Conservation (phyloP, 1,140 invertebrate species). For the Xylocopa sonorina region DNA sequence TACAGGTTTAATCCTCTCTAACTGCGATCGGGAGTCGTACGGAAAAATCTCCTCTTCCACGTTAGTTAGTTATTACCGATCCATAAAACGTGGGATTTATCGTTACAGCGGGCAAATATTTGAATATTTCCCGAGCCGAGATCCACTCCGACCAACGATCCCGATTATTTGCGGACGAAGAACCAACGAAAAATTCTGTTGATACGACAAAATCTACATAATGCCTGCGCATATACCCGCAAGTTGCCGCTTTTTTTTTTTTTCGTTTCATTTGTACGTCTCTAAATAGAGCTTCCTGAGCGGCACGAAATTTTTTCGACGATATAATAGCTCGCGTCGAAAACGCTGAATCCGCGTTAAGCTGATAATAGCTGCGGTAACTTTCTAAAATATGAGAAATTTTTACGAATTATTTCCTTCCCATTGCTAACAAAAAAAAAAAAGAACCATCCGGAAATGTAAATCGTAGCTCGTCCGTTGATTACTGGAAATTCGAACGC, state of each 20-base stretch:
- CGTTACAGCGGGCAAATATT: slow-evolving; percentile 40
- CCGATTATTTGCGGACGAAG: slow-evolving; percentile 30
- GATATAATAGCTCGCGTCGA: neutral
- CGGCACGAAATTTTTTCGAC: no score
- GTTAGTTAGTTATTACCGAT: slow-evolving; percentile 26
- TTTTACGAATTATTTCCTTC: no score
- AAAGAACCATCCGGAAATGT: no score
- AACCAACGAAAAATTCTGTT: slow-evolving; percentile 26
- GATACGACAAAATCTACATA: slow-evolving; percentile 6
- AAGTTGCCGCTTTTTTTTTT: neutral
- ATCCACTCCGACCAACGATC: neutral
- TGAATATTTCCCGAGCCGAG: slow-evolving; percentile 27
- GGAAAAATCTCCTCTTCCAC: neutral
- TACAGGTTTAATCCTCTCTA: slow-evolving; percentile 33
- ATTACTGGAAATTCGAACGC: no score
- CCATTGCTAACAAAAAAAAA: neutral
- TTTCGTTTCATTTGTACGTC: slow-evolving; percentile 1
- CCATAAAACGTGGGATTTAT: slow-evolving; percentile 37
- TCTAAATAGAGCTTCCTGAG: neutral
- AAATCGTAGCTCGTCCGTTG: no score
- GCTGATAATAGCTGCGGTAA: no score
- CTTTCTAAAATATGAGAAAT: no score
- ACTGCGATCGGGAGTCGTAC: neutral
- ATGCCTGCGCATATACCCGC: neutral
- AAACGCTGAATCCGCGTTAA: no score